Conservation (phyloP, 2,113 vertebrate genomes). For the Laterallus jamaicensis region DNA sequence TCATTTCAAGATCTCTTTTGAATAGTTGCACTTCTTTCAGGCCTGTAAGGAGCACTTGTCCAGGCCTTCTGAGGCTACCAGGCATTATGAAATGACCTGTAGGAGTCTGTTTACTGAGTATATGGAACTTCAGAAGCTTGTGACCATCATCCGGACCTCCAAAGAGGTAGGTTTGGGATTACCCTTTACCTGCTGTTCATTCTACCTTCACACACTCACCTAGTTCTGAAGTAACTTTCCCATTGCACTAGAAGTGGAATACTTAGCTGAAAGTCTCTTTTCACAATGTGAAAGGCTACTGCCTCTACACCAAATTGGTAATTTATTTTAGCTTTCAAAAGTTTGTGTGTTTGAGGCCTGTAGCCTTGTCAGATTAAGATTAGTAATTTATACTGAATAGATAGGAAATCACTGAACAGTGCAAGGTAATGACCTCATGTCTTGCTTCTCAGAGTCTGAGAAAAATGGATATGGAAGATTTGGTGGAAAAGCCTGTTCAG, state of each 20-base stretch:
- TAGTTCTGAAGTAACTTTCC: background rate
- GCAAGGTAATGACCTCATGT: background rate
- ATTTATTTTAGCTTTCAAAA: background rate
- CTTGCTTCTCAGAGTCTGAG: slow-evolving; percentile 38
- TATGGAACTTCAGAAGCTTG: slow-evolving; percentile 68
- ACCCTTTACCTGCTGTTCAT: background rate
- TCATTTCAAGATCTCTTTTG: background rate
- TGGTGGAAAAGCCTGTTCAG: background rate
- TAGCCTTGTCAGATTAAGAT: background rate
- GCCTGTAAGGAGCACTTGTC: slow-evolving; percentile 68
- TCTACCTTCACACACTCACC: background rate
- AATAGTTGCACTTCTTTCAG: slow-evolving; percentile 50
- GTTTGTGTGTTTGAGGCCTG: background rate
- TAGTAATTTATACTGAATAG: background rate
- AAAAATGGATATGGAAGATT: slow-evolving; percentile 35
- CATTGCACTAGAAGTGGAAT: background rate
- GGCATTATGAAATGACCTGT: slow-evolving; percentile 69
- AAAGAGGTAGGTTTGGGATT: slow-evolving; percentile 51
- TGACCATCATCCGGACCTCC: slow-evolving; percentile 61
- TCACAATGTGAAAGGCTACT: background rate
- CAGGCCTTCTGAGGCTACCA: slow-evolving; percentile 56
- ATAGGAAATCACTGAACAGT: background rate
- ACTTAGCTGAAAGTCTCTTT: background rate
- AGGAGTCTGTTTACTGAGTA: slow-evolving; percentile 67
- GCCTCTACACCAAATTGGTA: background rate